Evolutionary conservation across 2,113 vertebrate species (phyloP).

Genomic region (Montifringilla adamsi): DNA sequence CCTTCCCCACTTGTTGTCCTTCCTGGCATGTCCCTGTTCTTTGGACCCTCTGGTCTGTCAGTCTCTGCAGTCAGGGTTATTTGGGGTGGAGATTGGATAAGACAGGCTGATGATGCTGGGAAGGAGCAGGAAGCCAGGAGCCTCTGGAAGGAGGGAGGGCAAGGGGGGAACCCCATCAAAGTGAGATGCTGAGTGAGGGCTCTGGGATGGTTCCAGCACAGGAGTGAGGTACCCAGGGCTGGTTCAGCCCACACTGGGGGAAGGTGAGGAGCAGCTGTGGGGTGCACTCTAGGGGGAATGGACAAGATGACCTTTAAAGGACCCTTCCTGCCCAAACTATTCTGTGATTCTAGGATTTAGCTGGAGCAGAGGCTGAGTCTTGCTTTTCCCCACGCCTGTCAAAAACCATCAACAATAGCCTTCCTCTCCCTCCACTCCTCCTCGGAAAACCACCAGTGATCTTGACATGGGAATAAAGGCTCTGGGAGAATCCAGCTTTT

Average conservation of each 20-base stretch:
- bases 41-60: not conserved
- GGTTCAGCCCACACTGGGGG: not conserved
- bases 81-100: not conserved
- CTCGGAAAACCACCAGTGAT: not conserved
- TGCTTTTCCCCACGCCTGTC: conserved; percentile 3
- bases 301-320: not conserved
- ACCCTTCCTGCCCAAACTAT: not conserved
- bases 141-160: not conserved
- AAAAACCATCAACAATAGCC: conserved; percentile 38
- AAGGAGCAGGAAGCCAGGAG: not conserved
- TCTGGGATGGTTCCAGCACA: not conserved
- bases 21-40: not conserved
- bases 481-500: conserved; percentile 17
- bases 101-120: not conserved
- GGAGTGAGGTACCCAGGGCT: not conserved
- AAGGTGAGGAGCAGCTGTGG: not conserved
- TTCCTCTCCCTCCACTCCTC: conserved; percentile 2
- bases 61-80: not conserved
- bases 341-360: not conserved
- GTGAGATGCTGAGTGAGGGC: not conserved
- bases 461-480: conserved; percentile 29
- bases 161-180: not conserved
- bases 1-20: fast-evolving
- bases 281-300: not conserved
- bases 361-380: not conserved